These are phyloP conservation scores for Novumbra hubbsi DNA, from an alignment of 2,797 vertebrate species.

Conservation along the genomic window DNA sequence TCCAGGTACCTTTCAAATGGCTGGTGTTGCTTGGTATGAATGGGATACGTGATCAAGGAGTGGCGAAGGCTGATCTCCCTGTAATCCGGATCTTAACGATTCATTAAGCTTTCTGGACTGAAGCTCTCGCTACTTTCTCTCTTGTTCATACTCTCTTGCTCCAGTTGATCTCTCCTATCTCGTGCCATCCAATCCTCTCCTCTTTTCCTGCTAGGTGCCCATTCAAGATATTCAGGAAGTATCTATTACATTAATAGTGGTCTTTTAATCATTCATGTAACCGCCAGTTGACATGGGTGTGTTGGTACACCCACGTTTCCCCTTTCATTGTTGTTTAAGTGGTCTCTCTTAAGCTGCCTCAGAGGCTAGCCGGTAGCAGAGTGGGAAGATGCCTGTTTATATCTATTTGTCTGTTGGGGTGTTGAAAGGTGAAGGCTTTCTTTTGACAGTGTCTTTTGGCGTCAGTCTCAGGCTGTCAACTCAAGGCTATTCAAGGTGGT, in stretches of 20 bases:
- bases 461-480: neutral
- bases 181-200: neutral
- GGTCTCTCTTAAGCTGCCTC: neutral
- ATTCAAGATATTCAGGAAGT: constrained; percentile 4
- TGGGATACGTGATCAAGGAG: neutral
- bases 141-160: neutral
- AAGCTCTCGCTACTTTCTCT: neutral
- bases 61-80: neutral
- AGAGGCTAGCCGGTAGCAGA: neutral
- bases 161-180: neutral
- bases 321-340: neutral
- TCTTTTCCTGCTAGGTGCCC: neutral
- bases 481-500: neutral
- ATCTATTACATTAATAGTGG: neutral
- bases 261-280: constrained; percentile 2
- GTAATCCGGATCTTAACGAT: neutral
- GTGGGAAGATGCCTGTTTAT: neutral
- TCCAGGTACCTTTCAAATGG: too few relatives aligned
- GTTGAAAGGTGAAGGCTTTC: neutral
- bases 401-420: neutral
- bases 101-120: neutral
- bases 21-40: too few relatives aligned
- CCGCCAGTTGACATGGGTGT: neutral
- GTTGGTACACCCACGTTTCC: neutral
- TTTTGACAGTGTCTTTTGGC: neutral